Conservation (phyloP, 2,888 invertebrate species). For the Parnassius mnemosyne region DNA sequence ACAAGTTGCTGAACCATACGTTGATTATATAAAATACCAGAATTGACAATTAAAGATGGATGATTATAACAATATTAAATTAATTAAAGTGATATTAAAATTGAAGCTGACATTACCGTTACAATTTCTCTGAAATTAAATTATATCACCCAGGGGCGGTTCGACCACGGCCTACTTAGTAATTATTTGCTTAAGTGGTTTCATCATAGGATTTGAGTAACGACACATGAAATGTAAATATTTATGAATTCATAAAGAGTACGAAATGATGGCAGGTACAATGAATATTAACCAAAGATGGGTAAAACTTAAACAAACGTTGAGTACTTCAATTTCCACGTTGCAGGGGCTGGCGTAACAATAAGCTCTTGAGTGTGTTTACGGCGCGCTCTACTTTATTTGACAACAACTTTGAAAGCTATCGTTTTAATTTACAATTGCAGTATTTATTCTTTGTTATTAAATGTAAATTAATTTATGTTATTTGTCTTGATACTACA, state of each 20-base stretch:
- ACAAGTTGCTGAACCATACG: too few relatives aligned
- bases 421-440: too few relatives aligned
- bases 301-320: too few relatives aligned
- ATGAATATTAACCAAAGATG: slow-evolving; percentile 25
- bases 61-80: too few relatives aligned
- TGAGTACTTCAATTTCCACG: slow-evolving; percentile 15
- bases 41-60: too few relatives aligned
- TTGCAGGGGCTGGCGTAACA: slow-evolving; percentile 9
- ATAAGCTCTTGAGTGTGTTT: slow-evolving; percentile 23
- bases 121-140: neutral
- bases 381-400: slow-evolving; percentile 17
- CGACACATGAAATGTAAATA: slow-evolving; percentile 20
- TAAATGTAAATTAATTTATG: too few relatives aligned
- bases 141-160: neutral
- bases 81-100: too few relatives aligned
- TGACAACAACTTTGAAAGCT: slow-evolving; percentile 1
- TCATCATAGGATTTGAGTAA: slow-evolving; percentile 1
- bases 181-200: slow-evolving; percentile 1
- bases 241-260: slow-evolving; percentile 15
- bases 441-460: too few relatives aligned
- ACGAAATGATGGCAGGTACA: slow-evolving; percentile 18
- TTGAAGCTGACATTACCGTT: too few relatives aligned
- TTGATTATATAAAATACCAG: too few relatives aligned
- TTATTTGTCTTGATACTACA: too few relatives aligned
- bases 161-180: neutral